A percentile compares a stretch with the other conserved stretches of the same genome.
Evolutionary conservation across 2,113 vertebrate genomes (phyloP).

Genomic region (Collichthys lucidus): DNA sequence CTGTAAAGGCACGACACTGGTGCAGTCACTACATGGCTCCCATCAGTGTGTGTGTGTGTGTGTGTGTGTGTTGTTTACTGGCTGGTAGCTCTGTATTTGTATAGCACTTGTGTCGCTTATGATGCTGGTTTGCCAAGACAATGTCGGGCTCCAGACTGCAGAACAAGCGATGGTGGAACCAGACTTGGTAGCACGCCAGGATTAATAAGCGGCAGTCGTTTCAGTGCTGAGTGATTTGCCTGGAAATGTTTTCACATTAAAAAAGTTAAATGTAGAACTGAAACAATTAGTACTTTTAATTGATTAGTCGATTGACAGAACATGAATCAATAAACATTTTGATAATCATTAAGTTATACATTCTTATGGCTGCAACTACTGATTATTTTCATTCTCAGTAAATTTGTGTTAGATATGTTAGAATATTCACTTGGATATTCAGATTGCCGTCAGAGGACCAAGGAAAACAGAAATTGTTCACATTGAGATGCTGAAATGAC

Average conservation of each 20-base stretch:
- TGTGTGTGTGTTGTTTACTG: slow-evolving; percentile 7
- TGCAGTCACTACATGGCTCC: slow-evolving; percentile 26
- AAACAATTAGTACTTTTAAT: not conserved
- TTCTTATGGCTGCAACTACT: too few relatives aligned
- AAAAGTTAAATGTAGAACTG: not conserved
- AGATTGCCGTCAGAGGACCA: too few relatives aligned
- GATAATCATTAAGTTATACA: too few relatives aligned
- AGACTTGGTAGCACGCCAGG: slow-evolving; percentile 29
- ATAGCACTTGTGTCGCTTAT: slow-evolving; percentile 19
- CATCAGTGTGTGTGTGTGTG: not conserved
- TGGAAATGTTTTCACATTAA: not conserved
- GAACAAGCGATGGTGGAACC: slow-evolving; percentile 19
- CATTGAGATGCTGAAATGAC: too few relatives aligned
- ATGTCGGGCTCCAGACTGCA: slow-evolving; percentile 2
- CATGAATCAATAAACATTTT: not conserved
- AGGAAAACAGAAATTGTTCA: too few relatives aligned
- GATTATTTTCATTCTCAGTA: too few relatives aligned
- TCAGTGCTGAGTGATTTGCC: not conserved
- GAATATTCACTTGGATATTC: too few relatives aligned
- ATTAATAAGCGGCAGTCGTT: slow-evolving; percentile 29
- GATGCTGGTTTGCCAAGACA: slow-evolving; percentile 18
- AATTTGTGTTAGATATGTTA: too few relatives aligned
- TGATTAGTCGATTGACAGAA: not conserved
- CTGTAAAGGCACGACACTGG: slow-evolving; percentile 52
- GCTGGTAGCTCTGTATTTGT: slow-evolving; percentile 30